A percentile compares a stretch with the other conserved stretches of the same genome.
These are phyloP conservation scores for Molothrus aeneus DNA, from an alignment of 2,797 vertebrate species.

Conservation along the genomic window DNA sequence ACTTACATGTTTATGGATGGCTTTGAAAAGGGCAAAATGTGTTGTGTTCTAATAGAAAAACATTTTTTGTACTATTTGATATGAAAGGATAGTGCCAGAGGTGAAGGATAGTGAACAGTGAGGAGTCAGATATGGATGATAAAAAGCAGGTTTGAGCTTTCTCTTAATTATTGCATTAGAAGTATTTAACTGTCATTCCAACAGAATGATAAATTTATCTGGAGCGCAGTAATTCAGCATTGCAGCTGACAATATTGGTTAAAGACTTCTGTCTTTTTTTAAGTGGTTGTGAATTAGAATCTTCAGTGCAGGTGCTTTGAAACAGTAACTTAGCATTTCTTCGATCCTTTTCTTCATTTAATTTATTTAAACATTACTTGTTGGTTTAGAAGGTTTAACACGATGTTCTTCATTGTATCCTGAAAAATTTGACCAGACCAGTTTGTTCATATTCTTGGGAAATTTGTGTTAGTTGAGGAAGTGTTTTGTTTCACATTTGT, in stretches of 20 bases:
- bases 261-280: not conserved
- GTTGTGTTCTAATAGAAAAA: not conserved
- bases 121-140: not conserved
- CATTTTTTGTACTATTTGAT: not conserved
- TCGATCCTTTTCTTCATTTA: not conserved
- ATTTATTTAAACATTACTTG: not conserved
- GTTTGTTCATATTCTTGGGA: not conserved
- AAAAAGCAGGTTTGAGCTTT: not conserved
- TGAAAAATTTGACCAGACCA: not conserved
- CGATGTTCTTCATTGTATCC: not conserved
- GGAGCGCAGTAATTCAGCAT: not conserved
- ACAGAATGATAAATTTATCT: not conserved
- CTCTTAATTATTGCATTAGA: not conserved
- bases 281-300: not conserved
- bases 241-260: not conserved
- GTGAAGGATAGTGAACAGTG: not conserved
- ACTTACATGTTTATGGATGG: not conserved
- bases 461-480: not conserved
- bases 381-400: not conserved
- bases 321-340: not conserved
- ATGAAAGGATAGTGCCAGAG: not conserved
- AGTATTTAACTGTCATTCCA: not conserved
- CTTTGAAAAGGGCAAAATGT: not conserved
- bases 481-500: not conserved
- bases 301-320: not conserved